Percentiles rank a stretch among this genome's conserved stretches.
phyloP scores from a whole-genome alignment of 1,140 invertebrate genomes.

The Heterodera schachtii region DNA sequence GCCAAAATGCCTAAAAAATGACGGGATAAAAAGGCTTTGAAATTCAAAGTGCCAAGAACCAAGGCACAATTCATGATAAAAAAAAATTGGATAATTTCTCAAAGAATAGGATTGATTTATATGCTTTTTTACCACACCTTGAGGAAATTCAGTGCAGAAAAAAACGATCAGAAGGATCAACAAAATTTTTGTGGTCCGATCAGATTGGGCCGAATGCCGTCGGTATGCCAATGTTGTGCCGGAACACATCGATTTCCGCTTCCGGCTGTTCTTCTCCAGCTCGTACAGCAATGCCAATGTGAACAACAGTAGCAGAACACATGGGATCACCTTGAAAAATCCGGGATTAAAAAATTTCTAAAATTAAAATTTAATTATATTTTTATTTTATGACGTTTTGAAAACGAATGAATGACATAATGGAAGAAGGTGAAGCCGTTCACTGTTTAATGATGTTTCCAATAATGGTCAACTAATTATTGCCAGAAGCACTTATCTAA shows the following conservation, averaged over 20 bases:
- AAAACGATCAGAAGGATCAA: slow-evolving; percentile 49
- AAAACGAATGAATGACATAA: too few relatives aligned
- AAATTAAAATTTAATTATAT: slow-evolving; percentile 20
- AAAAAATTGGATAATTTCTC: slow-evolving; percentile 14
- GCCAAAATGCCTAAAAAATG: slow-evolving; percentile 43
- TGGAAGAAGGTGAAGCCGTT: too few relatives aligned
- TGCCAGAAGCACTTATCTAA: too few relatives aligned
- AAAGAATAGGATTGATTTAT: background rate
- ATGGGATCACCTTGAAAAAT: slow-evolving; percentile 50
- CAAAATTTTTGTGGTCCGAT: slow-evolving; percentile 53
- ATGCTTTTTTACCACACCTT: slow-evolving; percentile 18
- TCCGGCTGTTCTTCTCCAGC: slow-evolving; percentile 38
- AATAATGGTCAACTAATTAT: too few relatives aligned
- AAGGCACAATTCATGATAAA: background rate
- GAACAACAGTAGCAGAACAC: slow-evolving; percentile 47
- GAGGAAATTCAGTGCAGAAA: slow-evolving; percentile 46
- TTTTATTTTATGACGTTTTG: background rate
- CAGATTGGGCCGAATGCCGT: slow-evolving; percentile 40
- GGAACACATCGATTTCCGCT: slow-evolving; percentile 47
- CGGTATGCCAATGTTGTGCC: slow-evolving; percentile 47
- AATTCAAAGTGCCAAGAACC: slow-evolving; percentile 10
- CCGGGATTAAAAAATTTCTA: slow-evolving; percentile 6
- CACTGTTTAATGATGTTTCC: too few relatives aligned
- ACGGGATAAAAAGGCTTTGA: background rate
- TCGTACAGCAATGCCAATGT: slow-evolving; percentile 48